Conservation (phyloP, 2,888 invertebrate genomes). For the Drosophila hamatofila region DNA sequence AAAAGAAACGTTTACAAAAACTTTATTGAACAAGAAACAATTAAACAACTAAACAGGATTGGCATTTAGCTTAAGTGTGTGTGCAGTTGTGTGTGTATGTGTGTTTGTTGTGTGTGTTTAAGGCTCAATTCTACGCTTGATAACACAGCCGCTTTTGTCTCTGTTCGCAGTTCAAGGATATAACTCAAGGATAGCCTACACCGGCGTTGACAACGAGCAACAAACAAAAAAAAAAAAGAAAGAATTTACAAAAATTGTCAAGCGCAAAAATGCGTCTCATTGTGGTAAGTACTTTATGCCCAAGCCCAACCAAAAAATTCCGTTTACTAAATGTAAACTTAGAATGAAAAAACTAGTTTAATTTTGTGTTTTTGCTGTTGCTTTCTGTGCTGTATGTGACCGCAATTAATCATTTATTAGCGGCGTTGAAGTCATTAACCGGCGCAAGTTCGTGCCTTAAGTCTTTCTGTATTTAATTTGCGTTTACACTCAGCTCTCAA, state of each 20-base stretch:
- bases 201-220: slow-evolving; percentile 15
- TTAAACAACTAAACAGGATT: slow-evolving; percentile 48
- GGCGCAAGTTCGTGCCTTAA: slow-evolving; percentile 70
- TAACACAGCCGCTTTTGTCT: slow-evolving; percentile 54
- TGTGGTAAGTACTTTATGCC: slow-evolving; percentile 63
- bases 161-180: slow-evolving; percentile 75
- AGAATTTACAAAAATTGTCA: neutral
- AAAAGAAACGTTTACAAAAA: slow-evolving; percentile 1
- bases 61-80: slow-evolving; percentile 5
- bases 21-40: slow-evolving; percentile 15
- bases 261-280: slow-evolving; percentile 59
- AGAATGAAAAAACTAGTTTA: slow-evolving; percentile 55
- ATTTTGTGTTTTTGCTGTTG: neutral
- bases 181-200: slow-evolving; percentile 36
- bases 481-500: slow-evolving; percentile 35
- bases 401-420: slow-evolving; percentile 72
- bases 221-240: neutral
- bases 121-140: slow-evolving; percentile 30
- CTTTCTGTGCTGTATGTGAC: slow-evolving; percentile 27
- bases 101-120: slow-evolving; percentile 25
- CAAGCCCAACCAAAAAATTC: neutral
- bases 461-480: slow-evolving; percentile 64
- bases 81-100: slow-evolving; percentile 30
- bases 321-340: slow-evolving; percentile 3
- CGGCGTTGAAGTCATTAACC: slow-evolving; percentile 67